Evolutionary conservation across 2,113 vertebrate species (phyloP).

Genomic region (Toxotes jaculatrix): DNA sequence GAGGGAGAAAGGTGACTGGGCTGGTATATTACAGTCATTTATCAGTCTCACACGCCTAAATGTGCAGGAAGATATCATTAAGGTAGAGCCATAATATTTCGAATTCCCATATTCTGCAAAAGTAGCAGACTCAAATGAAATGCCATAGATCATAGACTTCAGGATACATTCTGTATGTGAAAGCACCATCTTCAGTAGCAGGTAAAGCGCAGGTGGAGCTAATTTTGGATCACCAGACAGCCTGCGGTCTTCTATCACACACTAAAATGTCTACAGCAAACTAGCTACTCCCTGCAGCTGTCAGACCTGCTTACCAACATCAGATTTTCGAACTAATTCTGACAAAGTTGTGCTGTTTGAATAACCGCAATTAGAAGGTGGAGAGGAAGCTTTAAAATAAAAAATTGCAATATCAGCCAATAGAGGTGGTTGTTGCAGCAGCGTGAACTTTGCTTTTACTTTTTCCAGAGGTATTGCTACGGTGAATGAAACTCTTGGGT

Average conservation of each 20-base stretch:
- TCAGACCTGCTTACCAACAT: no score
- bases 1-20: background rate
- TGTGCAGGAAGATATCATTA: conserved; percentile 7
- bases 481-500: background rate
- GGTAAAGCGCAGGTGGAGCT: background rate
- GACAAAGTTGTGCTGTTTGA: no score
- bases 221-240: no score
- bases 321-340: no score
- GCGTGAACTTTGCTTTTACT: no score
- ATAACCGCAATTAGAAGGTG: no score
- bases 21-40: conserved; percentile 16
- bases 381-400: no score
- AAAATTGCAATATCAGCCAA: no score
- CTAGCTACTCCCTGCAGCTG: no score
- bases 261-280: no score
- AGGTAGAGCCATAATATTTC: background rate
- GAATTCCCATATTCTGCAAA: background rate
- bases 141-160: background rate
- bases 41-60: background rate
- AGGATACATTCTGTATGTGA: background rate
- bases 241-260: no score
- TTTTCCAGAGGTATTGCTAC: background rate
- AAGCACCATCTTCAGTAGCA: background rate
- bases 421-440: no score
- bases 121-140: conserved; percentile 1